Evolutionary conservation across 2,888 invertebrate genomes (phyloP), one percentile per base, ranked within the genome.

Genomic region (Pocota personata): DNA sequence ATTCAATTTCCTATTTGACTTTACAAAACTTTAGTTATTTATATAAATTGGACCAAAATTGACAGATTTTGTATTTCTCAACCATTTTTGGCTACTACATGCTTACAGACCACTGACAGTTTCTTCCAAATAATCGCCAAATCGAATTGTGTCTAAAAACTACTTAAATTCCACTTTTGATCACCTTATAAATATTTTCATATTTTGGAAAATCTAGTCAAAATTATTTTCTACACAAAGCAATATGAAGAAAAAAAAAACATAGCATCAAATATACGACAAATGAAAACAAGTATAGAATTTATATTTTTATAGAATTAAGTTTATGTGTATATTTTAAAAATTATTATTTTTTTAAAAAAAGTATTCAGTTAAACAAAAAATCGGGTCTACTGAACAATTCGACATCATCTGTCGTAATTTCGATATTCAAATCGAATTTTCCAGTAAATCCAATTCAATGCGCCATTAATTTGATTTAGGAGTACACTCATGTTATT

Each of bases 161-260:
- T 14, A 43, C 40, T 43, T 62, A 52, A 52, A 32, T 24, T 12
- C 10, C 21, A 8, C 32, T 35, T 32, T 10, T 19, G n/a, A 21
- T 66, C 35, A 4, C 21, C 10, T 32, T n/a, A 12, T 35, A 19
- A n/a, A 46, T n/a, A 35, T 43, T 62, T 66, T 50, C 46, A 35
- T 66, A 46, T 72, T 82, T 86, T 71, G 55, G 72, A 77, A 72
- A 67, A 60, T 76, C 86, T 86, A 86, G 86, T 86, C 86, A 86
- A 86, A 86, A 76, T 86, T 77, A 27, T 60, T 21, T 55, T 71
- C 27, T 60, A 71, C 58, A 57, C 76, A 77, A 82, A 27, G 50
- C 75, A 84, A 80, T 79, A 64, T 35, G 8, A 24, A 46, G 10
- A 76, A 14, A 43, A 24, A 57, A 21, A 48, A 19, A 37, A 40